Evolutionary conservation across 2,797 vertebrate species (phyloP), one percentile per base, ranked within the genome.

Genomic region (Picus viridis): DNA sequence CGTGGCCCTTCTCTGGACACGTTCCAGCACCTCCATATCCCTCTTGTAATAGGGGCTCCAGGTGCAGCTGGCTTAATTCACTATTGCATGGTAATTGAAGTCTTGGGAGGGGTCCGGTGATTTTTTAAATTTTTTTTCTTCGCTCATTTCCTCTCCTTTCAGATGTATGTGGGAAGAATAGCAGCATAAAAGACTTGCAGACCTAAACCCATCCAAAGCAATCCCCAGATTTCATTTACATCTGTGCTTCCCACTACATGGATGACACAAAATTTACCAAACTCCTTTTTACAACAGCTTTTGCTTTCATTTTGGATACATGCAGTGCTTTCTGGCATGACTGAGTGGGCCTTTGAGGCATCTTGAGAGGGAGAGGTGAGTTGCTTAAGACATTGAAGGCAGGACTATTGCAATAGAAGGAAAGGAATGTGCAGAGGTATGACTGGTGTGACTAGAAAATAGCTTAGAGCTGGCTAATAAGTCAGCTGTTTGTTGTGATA

Each of bases 101-200:
- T 68, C 34, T 68, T 81, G 63, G 54, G 30, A 74, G 49, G 19
- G 20, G 4, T 58, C 81, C 49, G 10, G 7, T 87, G 32, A 45
- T 77, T 14, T 29, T 53, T 30, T 12, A 36, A 39, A 12, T 49
- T 23, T 16, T 63, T 36, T 32, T 51, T 85, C 9, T 41, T 87
- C 70, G 10, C 12, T 80, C 62, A 24, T 71, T 81, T 39, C 12
- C 8, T 75, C 1, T 16, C 86, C 53, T 91, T 83, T 34, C 16
- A 22, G 12, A 18, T 70, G 5, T 45, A 26, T 6, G 12, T 53
- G 9, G 13, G 29, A 59, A 9, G 11, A 73, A 4, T 71, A 63
- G 49, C 30, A 24, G 2, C 41, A 0, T 51, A 22, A 49, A 49
- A 71, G 54, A 47, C 3, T 39, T 83, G 27, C 0, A 5, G 22